Base-by-base conservation (phyloP, 2,797 vertebrate genomes). In the Phrynocephalus vlangalii region DNA sequence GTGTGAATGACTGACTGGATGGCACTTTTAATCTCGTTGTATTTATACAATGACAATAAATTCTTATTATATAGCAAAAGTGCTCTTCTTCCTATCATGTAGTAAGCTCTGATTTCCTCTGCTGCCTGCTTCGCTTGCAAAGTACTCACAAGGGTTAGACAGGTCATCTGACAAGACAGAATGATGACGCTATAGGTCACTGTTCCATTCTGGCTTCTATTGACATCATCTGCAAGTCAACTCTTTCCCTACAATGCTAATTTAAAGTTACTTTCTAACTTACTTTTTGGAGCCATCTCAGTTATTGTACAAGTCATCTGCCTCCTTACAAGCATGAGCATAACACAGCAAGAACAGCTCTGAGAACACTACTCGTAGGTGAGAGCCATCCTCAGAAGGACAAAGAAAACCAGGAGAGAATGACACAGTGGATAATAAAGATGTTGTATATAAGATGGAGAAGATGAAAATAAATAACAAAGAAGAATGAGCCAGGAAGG, bases 261-360 rank as follows among this genome's bases (percentile, higher is more conserved):
- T 33, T 78, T 66, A 48, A 67, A 85, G 20, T 50, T 52, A 11
- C 56, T 85, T 67, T 68, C 84, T 50, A 52, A 78, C 68, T 78
- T 38, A 52, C 75, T 11, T n/a, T 38, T 33, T 68, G 63, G 28
- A 77, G 60, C 68, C 67, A 50, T 68, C 28, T 85, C 75, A 77
- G 5, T 78, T 68, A 78, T 68, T 78, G 73, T 56, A 30, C 78
- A 63, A 56, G 26, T 78, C 44, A 68, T 50, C 84, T 28, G 44
- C 67, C 78, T 85, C 13, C 63, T 44, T 50, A 78, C 15, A 22
- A 78, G 60, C 26, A 67, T 3, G 9, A 50, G 38, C 28, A 22
- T 38, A 50, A 77, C 63, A 78, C 50, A 78, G 84, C 26, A 56
- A 52, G 38, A 30, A 50, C 60, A 28, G 33, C 33, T 33, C 33